These are phyloP conservation scores for Actias luna DNA, from an alignment of 2,888 invertebrate species.

Conservation along the genomic window DNA sequence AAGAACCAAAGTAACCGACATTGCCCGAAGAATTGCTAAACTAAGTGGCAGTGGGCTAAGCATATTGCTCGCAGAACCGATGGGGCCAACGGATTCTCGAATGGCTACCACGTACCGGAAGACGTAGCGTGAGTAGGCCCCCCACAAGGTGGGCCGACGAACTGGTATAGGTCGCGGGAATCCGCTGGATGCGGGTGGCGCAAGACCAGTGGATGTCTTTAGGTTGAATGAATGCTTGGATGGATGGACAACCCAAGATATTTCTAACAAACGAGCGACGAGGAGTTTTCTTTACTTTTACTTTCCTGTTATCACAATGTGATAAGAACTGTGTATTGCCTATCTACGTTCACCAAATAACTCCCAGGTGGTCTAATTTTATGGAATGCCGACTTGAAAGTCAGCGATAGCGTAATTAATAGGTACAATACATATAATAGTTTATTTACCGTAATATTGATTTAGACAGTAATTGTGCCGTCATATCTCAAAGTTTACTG, in stretches of 20 bases:
- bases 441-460: not conserved
- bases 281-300: not conserved
- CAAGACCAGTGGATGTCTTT: too few relatives aligned
- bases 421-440: not conserved
- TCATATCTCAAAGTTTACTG: conserved; percentile 8
- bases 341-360: conserved; percentile 1
- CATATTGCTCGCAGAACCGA: too few relatives aligned
- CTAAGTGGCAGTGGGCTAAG: too few relatives aligned
- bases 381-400: not conserved
- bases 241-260: not conserved
- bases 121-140: too few relatives aligned
- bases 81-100: too few relatives aligned
- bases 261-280: not conserved
- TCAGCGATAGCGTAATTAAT: not conserved
- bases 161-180: too few relatives aligned
- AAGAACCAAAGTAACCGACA: too few relatives aligned
- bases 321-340: not conserved
- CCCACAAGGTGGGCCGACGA: too few relatives aligned
- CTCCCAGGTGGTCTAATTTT: not conserved
- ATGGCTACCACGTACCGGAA: too few relatives aligned
- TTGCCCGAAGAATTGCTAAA: too few relatives aligned
- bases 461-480: not conserved
- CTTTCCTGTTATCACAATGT: not conserved
- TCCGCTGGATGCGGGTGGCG: too few relatives aligned
- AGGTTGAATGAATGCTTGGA: too few relatives aligned